Evolutionary conservation across 1,140 invertebrate species (phyloP).

Genomic region (Dreissena rostriformis): DNA sequence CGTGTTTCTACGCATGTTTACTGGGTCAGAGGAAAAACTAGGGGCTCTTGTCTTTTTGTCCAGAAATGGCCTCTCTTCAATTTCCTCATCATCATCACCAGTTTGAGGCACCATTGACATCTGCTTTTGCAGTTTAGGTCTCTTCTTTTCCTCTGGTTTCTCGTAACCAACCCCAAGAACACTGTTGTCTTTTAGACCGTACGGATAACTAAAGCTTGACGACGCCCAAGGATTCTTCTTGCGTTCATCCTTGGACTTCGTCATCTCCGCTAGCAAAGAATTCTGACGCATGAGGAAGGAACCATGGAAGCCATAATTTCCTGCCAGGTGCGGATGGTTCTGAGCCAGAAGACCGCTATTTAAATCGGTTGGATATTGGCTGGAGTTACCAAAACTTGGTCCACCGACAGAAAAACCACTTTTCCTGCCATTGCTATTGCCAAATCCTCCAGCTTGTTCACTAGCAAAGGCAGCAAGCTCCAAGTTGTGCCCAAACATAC

Average conservation of each 20-base stretch:
- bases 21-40: constrained; percentile 44
- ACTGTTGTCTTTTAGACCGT: neutral
- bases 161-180: neutral
- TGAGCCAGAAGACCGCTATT: constrained; percentile 19
- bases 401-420: constrained; percentile 10
- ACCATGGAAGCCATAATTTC: constrained; percentile 8
- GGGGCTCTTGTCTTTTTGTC: constrained; percentile 25
- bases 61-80: neutral
- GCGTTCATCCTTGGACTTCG: constrained; percentile 28
- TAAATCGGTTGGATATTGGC: neutral
- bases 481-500: constrained; percentile 48
- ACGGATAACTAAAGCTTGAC: constrained; percentile 33
- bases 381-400: constrained; percentile 2
- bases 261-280: constrained; percentile 45
- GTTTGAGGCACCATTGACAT: neutral
- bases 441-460: constrained; percentile 31
- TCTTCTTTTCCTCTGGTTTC: constrained; percentile 14
- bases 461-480: constrained; percentile 21
- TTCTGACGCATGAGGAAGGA: constrained; percentile 24
- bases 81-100: neutral
- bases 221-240: constrained; percentile 31
- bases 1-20: constrained; percentile 36
- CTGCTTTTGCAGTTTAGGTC: constrained; percentile 3
- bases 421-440: constrained; percentile 5
- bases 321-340: neutral